Percentiles rank a stretch among this genome's conserved stretches.
Evolutionary conservation across 1,140 invertebrate genomes (phyloP).

Genomic region (Augochlora pura): DNA sequence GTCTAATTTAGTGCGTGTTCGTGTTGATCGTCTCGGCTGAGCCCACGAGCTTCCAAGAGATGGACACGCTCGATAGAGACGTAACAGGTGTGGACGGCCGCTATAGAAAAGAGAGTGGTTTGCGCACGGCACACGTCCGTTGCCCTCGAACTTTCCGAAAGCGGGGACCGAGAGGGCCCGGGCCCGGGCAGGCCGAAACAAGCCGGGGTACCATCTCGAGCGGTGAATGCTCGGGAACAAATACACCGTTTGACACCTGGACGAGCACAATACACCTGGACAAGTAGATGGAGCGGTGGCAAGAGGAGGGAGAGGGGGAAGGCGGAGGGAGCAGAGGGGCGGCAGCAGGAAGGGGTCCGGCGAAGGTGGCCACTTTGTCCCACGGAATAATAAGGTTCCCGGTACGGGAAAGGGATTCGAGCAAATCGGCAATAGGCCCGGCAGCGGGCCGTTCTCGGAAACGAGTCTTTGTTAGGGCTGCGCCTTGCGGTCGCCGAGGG

Average conservation of each 20-base stretch:
- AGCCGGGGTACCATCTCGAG: background rate
- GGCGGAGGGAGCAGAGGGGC: background rate
- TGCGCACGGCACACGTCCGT: constrained; percentile 10
- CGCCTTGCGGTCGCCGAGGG: constrained; percentile 44
- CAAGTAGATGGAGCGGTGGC: background rate
- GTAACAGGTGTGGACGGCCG: constrained; percentile 50
- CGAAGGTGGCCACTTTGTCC: constrained; percentile 60
- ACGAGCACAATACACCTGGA: constrained; percentile 10
- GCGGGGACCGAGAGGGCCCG: background rate
- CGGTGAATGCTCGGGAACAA: constrained; percentile 48
- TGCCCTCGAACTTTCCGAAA: constrained; percentile 19
- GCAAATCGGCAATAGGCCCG: constrained; percentile 31
- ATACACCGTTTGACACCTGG: constrained; percentile 65
- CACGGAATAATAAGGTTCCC: constrained; percentile 62
- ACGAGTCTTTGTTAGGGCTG: constrained; percentile 51
- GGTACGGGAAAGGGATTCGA: constrained; percentile 34
- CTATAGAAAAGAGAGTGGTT: background rate
- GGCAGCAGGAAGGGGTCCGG: background rate
- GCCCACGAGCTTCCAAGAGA: constrained; percentile 41
- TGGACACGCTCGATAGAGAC: constrained; percentile 56
- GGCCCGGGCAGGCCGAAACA: too few relatives aligned
- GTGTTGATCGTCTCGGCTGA: constrained; percentile 41
- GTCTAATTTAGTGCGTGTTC: constrained; percentile 57
- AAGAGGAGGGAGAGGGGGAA: constrained; percentile 32
- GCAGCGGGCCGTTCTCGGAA: constrained; percentile 33